These are phyloP conservation scores for Tigriopus californicus DNA, from an alignment of 2,888 invertebrate genomes.

Conservation along the genomic window DNA sequence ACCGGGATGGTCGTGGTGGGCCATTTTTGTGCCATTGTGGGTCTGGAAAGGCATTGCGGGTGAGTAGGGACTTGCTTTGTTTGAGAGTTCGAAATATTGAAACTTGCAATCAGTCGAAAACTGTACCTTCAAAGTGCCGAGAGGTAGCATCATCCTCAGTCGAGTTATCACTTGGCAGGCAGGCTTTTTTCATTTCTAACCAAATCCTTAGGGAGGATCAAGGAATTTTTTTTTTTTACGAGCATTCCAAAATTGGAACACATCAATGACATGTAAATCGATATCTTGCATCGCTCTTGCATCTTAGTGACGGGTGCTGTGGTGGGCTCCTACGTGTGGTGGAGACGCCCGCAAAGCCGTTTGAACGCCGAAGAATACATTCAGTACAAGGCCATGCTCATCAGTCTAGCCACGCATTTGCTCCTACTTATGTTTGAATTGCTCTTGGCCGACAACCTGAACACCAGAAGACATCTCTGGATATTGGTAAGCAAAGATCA, in stretches of 20 bases:
- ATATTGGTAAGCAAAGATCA: not conserved
- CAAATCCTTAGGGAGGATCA: too few relatives aligned
- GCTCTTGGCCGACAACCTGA: conserved; percentile 82
- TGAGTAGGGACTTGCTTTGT: too few relatives aligned
- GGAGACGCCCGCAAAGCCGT: conserved; percentile 34
- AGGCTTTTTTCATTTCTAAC: too few relatives aligned
- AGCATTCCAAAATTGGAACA: too few relatives aligned
- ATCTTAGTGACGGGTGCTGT: conserved; percentile 6
- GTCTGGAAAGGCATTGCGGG: conserved; percentile 57
- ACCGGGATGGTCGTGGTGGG: conserved; percentile 78
- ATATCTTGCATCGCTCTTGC: not conserved
- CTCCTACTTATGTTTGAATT: conserved; percentile 90
- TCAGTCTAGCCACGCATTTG: conserved; percentile 79
- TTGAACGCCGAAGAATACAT: conserved; percentile 87
- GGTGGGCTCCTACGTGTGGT: conserved; percentile 15
- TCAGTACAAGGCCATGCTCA: conserved; percentile 95
- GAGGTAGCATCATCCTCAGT: too few relatives aligned
- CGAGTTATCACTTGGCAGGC: too few relatives aligned
- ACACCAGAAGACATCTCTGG: conserved; percentile 49
- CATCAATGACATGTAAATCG: too few relatives aligned
- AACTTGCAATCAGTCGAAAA: not conserved
- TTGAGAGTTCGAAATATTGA: not conserved
- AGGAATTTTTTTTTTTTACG: too few relatives aligned
- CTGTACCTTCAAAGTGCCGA: not conserved
- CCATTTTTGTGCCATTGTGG: conserved; percentile 90